Percentiles rank a stretch among this genome's conserved stretches.
These are phyloP conservation scores for Laodelphax striatellus DNA, from an alignment of 1,140 invertebrate genomes.

Conservation along the genomic window DNA sequence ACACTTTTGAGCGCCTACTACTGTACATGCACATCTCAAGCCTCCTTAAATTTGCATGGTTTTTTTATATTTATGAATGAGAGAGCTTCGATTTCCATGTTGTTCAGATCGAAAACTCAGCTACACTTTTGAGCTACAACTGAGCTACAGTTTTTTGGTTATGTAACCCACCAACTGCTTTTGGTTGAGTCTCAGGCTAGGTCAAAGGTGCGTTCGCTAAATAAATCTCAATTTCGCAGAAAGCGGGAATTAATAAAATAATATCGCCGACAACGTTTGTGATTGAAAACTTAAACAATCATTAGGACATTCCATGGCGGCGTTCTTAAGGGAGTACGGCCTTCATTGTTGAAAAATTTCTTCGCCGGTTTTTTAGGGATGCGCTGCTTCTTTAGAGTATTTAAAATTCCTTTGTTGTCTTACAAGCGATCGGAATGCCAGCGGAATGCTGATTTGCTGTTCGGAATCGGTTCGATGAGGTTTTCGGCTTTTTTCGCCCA, in stretches of 20 bases:
- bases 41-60: no score
- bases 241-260: neutral
- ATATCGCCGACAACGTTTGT: neutral
- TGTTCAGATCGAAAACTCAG: no score
- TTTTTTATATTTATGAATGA: no score
- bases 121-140: no score
- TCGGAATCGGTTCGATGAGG: neutral
- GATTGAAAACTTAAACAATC: conserved; percentile 1
- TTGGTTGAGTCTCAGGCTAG: no score
- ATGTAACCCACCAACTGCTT: no score
- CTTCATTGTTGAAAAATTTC: neutral
- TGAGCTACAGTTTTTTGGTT: no score
- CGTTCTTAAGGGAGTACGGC: neutral
- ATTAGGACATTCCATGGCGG: conserved; percentile 1
- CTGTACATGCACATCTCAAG: no score
- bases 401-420: conserved; percentile 4
- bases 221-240: neutral
- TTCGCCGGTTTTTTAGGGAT: neutral
- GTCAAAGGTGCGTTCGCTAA: no score
- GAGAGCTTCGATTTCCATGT: no score
- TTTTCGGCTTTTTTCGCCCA: neutral
- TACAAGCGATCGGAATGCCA: conserved; percentile 2
- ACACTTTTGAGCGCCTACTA: no score
- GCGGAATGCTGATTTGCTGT: conserved; percentile 1
- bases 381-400: neutral